A percentile compares a stretch with the other conserved stretches of the same genome.
phyloP scores from a whole-genome alignment of 2,113 vertebrate species.

The Glaucidium brasilianum region DNA sequence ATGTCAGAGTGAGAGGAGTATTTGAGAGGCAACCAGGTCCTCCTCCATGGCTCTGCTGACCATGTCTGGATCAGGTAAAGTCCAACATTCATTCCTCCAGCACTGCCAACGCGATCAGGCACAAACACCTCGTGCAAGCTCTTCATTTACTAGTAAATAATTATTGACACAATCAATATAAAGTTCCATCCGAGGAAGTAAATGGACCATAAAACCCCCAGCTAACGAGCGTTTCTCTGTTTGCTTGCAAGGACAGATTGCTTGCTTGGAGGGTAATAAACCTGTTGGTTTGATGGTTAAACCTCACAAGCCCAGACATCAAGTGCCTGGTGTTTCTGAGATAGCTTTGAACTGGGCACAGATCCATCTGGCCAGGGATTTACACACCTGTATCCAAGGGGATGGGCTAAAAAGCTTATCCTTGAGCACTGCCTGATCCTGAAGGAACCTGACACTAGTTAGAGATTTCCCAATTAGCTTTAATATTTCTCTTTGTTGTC shows the following conservation, averaged over 20 bases:
- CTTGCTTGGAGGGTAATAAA: neutral
- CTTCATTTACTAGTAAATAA: neutral
- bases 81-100: neutral
- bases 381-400: neutral
- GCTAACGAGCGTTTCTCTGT: neutral
- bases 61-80: neutral
- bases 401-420: neutral
- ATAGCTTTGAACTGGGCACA: neutral
- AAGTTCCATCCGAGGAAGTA: neutral
- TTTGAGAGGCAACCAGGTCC: neutral
- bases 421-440: neutral
- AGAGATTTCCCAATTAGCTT: neutral
- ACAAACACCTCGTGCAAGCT: neutral
- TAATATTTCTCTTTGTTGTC: neutral
- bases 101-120: neutral
- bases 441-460: neutral
- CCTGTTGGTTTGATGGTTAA: neutral
- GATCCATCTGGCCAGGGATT: neutral
- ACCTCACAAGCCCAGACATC: neutral
- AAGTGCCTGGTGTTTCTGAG: neutral
- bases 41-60: neutral
- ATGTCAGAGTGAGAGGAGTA: neutral
- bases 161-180: neutral
- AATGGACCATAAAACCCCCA: neutral
- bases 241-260: neutral